Evolutionary conservation across 2,113 vertebrate species (phyloP).

Genomic region (Zosterops lateralis): DNA sequence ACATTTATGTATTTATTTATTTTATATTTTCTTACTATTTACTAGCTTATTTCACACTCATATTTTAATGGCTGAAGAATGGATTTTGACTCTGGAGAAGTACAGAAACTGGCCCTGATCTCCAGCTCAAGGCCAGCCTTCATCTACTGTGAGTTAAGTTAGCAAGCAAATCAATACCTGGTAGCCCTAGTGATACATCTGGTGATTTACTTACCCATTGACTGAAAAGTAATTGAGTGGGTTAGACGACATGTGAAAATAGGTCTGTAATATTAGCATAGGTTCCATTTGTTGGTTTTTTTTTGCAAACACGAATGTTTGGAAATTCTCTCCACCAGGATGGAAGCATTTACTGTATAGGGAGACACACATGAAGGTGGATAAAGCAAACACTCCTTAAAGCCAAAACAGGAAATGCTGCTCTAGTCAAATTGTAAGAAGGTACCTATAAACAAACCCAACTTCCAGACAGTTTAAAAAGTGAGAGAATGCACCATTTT

Average conservation of each 20-base stretch:
- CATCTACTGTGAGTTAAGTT: neutral
- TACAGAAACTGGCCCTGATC: neutral
- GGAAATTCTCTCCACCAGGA: neutral
- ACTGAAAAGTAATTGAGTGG: constrained; percentile 19
- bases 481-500: neutral
- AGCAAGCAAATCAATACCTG: constrained; percentile 29
- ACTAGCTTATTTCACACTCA: neutral
- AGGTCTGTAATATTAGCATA: neutral
- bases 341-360: neutral
- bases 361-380: neutral
- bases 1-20: neutral
- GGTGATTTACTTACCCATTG: constrained; percentile 42
- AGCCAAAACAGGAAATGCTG: neutral
- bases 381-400: neutral
- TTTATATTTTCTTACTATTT: neutral
- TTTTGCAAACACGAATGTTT: neutral
- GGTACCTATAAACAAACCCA: neutral
- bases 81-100: neutral
- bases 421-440: neutral
- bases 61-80: neutral
- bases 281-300: neutral
- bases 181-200: neutral
- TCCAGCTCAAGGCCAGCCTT: constrained; percentile 20
- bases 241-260: neutral
- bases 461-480: neutral